Evolutionary conservation across 37 sponge, comb jelly and placozoan species (phyloP).

Genomic region (Beroe forskalii): DNA sequence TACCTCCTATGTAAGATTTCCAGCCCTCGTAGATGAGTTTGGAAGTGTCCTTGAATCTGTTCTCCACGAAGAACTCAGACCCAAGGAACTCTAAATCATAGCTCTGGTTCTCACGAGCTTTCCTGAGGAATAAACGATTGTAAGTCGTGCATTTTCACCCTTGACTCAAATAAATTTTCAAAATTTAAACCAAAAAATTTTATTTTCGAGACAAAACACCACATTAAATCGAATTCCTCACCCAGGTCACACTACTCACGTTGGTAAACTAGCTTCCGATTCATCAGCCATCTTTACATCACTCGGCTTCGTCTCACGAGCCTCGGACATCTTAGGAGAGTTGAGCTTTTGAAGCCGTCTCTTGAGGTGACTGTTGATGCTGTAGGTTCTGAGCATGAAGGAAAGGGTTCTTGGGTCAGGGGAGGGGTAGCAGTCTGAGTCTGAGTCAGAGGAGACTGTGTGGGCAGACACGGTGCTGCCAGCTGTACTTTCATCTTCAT

Average conservation of each 20-base stretch:
- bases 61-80: neutral
- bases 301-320: too few species aligned
- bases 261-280: too few species aligned
- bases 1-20: neutral
- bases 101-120: neutral
- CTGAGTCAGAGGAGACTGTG: neutral
- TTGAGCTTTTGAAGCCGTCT: neutral
- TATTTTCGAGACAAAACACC: too few species aligned
- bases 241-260: too few species aligned
- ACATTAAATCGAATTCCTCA: too few species aligned
- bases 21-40: conserved; percentile 24
- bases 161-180: neutral
- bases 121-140: neutral
- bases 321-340: too few species aligned
- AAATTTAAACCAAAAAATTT: neutral
- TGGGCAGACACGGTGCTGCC: neutral
- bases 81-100: conserved; percentile 14
- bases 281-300: too few species aligned
- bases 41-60: neutral
- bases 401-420: neutral
- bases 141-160: neutral
- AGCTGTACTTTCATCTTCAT: neutral
- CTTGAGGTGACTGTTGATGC: neutral
- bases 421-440: neutral
- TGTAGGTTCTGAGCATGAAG: neutral